Conservation (phyloP, 2,113 vertebrate species). For the Dendrocopos noguchii region DNA sequence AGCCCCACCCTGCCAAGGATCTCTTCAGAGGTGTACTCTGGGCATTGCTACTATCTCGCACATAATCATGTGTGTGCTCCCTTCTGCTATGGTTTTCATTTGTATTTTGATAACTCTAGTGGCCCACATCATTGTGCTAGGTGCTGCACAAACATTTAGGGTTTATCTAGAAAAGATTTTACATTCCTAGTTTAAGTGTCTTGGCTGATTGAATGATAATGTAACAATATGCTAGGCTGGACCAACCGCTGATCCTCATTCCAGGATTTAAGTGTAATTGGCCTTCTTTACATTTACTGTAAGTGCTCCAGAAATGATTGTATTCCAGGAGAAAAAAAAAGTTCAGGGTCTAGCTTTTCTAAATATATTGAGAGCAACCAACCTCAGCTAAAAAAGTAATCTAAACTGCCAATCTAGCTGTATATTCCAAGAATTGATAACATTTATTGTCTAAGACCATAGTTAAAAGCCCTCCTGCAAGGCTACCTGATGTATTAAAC, state of each 20-base stretch:
- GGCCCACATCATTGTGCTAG: background rate
- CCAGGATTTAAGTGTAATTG: slow-evolving; percentile 1
- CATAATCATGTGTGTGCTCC: background rate
- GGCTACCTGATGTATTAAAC: background rate
- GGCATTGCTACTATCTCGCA: background rate
- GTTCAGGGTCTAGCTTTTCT: background rate
- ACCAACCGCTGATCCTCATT: slow-evolving; percentile 18
- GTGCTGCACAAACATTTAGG: slow-evolving; percentile 1
- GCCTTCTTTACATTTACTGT: slow-evolving; percentile 42
- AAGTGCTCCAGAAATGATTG: slow-evolving; percentile 46
- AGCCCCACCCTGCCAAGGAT: background rate
- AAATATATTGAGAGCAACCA: background rate
- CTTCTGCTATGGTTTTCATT: slow-evolving; percentile 28
- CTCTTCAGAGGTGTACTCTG: background rate
- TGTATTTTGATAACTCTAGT: background rate
- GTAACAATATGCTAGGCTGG: slow-evolving; percentile 2
- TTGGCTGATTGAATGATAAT: slow-evolving; percentile 45
- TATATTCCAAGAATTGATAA: slow-evolving; percentile 12
- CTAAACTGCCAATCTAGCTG: background rate
- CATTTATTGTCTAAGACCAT: background rate
- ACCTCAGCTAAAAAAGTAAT: background rate
- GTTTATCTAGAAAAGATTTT: slow-evolving; percentile 49
- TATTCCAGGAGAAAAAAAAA: background rate
- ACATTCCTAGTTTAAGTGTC: slow-evolving; percentile 39
- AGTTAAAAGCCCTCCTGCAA: background rate